These are phyloP conservation scores for Nomada ruficornis DNA, from an alignment of 2,888 invertebrate genomes.

Conservation along the genomic window DNA sequence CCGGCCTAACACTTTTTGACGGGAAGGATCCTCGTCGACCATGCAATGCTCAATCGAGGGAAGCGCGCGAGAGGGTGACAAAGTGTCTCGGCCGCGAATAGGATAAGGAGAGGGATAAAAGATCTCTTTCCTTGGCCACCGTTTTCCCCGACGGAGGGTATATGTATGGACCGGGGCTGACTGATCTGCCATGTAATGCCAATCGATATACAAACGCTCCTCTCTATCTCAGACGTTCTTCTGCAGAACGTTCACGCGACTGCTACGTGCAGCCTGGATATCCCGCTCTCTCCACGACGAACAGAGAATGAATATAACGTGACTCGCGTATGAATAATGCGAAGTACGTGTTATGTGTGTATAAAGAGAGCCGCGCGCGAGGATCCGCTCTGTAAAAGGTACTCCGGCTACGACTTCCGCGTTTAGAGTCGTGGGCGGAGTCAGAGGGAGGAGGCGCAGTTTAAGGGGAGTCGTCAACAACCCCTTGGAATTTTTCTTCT, in stretches of 20 bases:
- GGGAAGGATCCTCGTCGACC: conserved; percentile 27
- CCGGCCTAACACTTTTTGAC: conserved; percentile 33
- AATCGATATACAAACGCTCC: conserved; percentile 68
- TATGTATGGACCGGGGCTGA: conserved; percentile 56
- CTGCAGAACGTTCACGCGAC: conserved; percentile 67
- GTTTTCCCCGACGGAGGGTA: conserved; percentile 50
- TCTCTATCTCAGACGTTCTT: conserved; percentile 54
- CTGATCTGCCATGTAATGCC: conserved; percentile 75
- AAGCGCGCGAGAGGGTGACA: conserved; percentile 68
- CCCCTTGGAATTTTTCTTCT: conserved; percentile 37
- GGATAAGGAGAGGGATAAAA: conserved; percentile 52
- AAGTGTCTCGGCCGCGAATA: conserved; percentile 65
- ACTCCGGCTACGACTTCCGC: conserved; percentile 55
- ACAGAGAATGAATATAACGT: conserved; percentile 62
- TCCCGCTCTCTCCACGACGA: not conserved
- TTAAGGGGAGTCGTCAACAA: conserved; percentile 55
- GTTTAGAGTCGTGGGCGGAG: conserved; percentile 55
- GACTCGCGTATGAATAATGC: conserved; percentile 69
- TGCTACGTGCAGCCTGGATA: conserved; percentile 29
- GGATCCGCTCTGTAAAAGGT: conserved; percentile 58
- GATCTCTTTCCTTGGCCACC: conserved; percentile 63
- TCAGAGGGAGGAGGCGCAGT: conserved; percentile 22
- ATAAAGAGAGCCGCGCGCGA: conserved; percentile 53
- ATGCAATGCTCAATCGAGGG: conserved; percentile 59
- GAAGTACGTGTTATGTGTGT: conserved; percentile 59